phyloP scores from a whole-genome alignment of 1,140 invertebrate genomes.

The Formica exsecta region DNA sequence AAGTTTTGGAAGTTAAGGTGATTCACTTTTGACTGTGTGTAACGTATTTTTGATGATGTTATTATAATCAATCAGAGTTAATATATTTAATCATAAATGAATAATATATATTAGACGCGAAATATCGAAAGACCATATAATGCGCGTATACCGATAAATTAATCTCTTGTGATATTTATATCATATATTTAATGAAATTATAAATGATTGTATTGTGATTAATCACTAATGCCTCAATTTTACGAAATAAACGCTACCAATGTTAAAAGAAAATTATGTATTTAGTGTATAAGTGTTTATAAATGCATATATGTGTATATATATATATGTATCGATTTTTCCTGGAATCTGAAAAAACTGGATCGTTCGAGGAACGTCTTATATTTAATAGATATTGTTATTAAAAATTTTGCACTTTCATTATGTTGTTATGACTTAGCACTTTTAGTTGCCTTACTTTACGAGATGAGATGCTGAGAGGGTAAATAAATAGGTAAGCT shows the following conservation, averaged over 20 bases:
- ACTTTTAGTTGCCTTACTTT: conserved; percentile 33
- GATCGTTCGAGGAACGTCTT: background rate
- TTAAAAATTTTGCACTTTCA: conserved; percentile 35
- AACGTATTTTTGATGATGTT: conserved; percentile 75
- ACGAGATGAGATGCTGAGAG: conserved; percentile 36
- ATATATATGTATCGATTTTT: background rate
- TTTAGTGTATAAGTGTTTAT: conserved; percentile 15
- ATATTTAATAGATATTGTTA: background rate
- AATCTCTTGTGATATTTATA: conserved; percentile 65
- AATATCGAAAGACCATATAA: conserved; percentile 8
- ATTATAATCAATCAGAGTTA: conserved; percentile 64
- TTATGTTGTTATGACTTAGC: conserved; percentile 32
- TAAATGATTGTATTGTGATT: conserved; percentile 52
- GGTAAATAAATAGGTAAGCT: conserved; percentile 51
- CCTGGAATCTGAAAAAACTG: background rate
- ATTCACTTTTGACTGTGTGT: conserved; percentile 62
- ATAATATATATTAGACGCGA: conserved; percentile 9
- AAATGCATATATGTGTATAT: background rate
- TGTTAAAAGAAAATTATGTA: conserved; percentile 47
- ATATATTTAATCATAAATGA: conserved; percentile 62
- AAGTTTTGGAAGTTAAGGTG: conserved; percentile 37
- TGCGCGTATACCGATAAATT: conserved; percentile 23
- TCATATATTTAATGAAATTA: conserved; percentile 39
- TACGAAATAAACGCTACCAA: conserved; percentile 38
- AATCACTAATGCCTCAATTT: conserved; percentile 35